These are phyloP conservation scores for Mesorhabditis spiculigera DNA, from an alignment of 2,888 invertebrate genomes.

Conservation along the genomic window DNA sequence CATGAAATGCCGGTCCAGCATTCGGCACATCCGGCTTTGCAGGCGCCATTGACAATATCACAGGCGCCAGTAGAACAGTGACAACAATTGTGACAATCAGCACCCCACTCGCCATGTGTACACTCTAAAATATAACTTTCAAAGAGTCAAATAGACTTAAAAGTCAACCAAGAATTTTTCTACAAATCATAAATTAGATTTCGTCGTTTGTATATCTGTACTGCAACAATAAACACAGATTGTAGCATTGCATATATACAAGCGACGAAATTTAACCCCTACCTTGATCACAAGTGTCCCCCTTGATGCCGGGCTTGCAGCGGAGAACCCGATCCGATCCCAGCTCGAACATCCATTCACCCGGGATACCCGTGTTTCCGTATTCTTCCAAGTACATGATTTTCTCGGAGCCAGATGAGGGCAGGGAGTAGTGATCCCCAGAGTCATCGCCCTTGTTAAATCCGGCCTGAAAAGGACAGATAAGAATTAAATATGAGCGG, in stretches of 20 bases:
- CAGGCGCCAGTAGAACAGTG: conserved; percentile 53
- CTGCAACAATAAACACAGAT: neutral
- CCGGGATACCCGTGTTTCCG: conserved; percentile 52
- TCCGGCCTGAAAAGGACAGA: conserved; percentile 46
- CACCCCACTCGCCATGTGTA: conserved; percentile 54
- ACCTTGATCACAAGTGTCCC: conserved; percentile 58
- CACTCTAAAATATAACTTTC: conserved; percentile 34
- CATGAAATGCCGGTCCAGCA: conserved; percentile 53
- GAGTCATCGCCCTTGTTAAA: conserved; percentile 52
- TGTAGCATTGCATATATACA: neutral
- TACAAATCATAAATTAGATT: neutral
- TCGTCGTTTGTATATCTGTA: neutral
- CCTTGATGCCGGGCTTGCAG: conserved; percentile 57
- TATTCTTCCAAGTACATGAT: conserved; percentile 58
- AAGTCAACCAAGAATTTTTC: conserved; percentile 10
- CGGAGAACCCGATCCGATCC: conserved; percentile 42
- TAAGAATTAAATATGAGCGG: neutral
- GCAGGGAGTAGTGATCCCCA: conserved; percentile 45
- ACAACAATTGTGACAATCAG: conserved; percentile 55
- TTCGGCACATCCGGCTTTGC: conserved; percentile 41
- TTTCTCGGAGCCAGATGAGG: conserved; percentile 55
- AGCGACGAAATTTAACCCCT: neutral
- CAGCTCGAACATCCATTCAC: conserved; percentile 58
- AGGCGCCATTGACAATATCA: conserved; percentile 51
- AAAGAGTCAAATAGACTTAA: no score